Evolutionary conservation across 2,797 vertebrate species (phyloP).

Genomic region (Labeo calbasu): DNA sequence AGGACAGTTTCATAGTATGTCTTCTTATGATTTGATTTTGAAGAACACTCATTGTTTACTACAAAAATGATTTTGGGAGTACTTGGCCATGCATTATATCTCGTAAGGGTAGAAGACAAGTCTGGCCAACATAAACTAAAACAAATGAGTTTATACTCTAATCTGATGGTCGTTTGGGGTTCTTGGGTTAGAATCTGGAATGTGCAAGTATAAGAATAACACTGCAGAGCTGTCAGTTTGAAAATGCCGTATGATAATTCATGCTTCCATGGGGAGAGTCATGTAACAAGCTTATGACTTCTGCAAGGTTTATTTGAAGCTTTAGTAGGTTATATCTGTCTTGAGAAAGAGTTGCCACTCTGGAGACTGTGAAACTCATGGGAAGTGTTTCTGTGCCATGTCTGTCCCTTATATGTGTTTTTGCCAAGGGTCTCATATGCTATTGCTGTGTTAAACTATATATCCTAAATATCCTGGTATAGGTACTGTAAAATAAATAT

Average conservation of each 20-base stretch:
- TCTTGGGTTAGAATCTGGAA: slow-evolving; percentile 31
- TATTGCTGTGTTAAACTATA: background rate
- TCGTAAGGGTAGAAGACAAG: background rate
- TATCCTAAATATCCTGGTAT: slow-evolving; percentile 18
- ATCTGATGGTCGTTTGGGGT: background rate
- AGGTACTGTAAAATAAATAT: slow-evolving; percentile 50
- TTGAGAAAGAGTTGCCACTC: background rate
- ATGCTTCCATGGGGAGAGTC: background rate
- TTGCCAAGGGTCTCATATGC: slow-evolving; percentile 1
- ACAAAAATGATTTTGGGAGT: background rate
- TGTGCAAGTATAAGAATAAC: slow-evolving; percentile 1
- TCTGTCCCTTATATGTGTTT: slow-evolving; percentile 30
- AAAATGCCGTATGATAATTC: background rate
- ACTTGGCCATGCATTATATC: background rate
- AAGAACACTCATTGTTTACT: background rate
- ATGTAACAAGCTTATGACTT: background rate
- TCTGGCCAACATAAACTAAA: background rate
- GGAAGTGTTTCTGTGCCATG: background rate
- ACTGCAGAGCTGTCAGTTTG: slow-evolving; percentile 5
- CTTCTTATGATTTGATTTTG: background rate
- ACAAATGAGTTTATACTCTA: background rate
- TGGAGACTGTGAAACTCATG: background rate
- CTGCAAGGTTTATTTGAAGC: background rate
- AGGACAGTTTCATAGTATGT: background rate
- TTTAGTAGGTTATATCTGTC: background rate